phyloP scores from a whole-genome alignment of 2,113 vertebrate genomes.

The Platycercus adscitus region DNA sequence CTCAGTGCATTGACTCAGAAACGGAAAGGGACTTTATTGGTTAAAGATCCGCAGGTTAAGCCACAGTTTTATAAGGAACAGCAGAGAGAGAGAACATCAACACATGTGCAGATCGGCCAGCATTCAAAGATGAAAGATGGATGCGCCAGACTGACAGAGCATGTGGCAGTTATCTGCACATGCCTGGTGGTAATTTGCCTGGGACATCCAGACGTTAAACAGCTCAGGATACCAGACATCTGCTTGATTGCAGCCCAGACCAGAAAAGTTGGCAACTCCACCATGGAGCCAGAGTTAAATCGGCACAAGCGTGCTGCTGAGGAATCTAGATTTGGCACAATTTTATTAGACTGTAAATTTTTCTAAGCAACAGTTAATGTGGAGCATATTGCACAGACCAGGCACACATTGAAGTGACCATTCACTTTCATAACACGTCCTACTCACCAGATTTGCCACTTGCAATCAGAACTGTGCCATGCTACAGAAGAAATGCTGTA shows the following conservation, averaged over 20 bases:
- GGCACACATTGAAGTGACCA: not conserved
- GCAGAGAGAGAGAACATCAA: not conserved
- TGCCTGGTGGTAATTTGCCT: not conserved
- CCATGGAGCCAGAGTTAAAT: not conserved
- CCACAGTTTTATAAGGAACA: not conserved
- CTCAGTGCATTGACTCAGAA: not conserved
- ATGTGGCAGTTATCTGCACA: not conserved
- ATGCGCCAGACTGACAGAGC: fast-evolving
- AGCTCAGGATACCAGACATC: not conserved
- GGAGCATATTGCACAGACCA: not conserved
- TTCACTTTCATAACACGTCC: not conserved
- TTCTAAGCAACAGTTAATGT: not conserved
- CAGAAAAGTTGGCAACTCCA: not conserved
- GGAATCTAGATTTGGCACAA: not conserved
- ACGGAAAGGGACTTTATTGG: not conserved
- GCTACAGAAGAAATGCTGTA: not conserved
- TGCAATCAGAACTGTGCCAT: not conserved
- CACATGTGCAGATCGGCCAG: fast-evolving
- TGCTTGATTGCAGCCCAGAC: not conserved
- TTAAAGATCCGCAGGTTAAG: not conserved
- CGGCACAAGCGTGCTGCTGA: not conserved
- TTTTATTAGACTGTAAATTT: not conserved
- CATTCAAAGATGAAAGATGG: not conserved
- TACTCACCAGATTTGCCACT: not conserved
- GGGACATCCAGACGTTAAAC: not conserved